Conservation (phyloP, 2,797 vertebrate species). For the Alcedo atthis region DNA sequence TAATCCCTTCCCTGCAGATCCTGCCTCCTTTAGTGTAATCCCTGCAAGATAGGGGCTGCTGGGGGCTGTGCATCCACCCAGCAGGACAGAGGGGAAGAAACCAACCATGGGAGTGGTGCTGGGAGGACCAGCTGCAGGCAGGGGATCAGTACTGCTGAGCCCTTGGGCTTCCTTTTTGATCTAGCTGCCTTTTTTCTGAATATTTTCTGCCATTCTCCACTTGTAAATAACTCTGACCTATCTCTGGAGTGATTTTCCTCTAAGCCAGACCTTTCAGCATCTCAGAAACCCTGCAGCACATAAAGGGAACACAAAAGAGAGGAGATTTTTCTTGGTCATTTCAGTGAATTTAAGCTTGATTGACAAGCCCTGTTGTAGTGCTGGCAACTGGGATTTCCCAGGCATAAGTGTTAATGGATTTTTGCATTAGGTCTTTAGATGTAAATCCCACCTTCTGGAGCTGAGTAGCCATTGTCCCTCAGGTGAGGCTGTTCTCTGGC, state of each 20-base stretch:
- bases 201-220: constrained; percentile 1
- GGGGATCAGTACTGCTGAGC: background rate
- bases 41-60: background rate
- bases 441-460: constrained; percentile 19
- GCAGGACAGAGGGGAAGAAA: background rate
- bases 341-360: background rate
- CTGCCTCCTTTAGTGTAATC: rapidly evolving
- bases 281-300: background rate
- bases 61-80: background rate
- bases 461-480: background rate
- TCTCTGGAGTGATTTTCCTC: background rate
- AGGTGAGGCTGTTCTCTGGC: background rate
- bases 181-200: background rate
- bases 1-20: background rate
- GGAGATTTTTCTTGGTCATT: background rate
- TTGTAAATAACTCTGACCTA: constrained; percentile 4
- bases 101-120: background rate
- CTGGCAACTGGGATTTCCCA: constrained; percentile 20
- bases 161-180: background rate
- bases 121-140: background rate
- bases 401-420: background rate
- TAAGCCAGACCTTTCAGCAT: constrained; percentile 9
- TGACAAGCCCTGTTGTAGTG: background rate
- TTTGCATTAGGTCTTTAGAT: background rate
- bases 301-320: background rate